phyloP scores from a whole-genome alignment of 37 sponge, comb jelly and placozoan species.

The Amphimedon queenslandica region DNA sequence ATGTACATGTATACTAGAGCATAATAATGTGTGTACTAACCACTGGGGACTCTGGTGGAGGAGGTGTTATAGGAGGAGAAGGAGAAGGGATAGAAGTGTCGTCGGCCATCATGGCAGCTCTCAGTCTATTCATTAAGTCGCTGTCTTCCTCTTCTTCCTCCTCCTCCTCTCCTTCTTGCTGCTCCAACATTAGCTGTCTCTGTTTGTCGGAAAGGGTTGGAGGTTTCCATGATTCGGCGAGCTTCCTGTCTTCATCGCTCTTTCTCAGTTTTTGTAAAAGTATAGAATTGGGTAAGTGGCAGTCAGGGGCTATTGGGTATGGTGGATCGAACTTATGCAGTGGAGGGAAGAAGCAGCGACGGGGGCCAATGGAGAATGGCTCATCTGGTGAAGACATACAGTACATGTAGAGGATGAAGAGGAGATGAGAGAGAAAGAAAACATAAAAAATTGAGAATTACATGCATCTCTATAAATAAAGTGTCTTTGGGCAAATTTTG shows the following conservation, averaged over 20 bases:
- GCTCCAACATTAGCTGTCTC: constrained; percentile 27
- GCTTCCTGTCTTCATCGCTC: constrained; percentile 38
- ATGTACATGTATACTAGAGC: too few relatives aligned
- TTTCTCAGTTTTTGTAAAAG: constrained; percentile 47
- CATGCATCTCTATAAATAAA: too few relatives aligned
- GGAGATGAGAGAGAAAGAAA: too few relatives aligned
- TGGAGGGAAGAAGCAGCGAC: constrained; percentile 63
- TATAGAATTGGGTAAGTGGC: constrained; percentile 73
- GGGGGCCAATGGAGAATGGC: constrained; percentile 34
- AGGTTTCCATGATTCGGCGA: constrained; percentile 58
- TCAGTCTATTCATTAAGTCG: constrained; percentile 47
- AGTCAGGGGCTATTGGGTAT: constrained; percentile 72
- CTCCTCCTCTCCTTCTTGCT: constrained; percentile 36
- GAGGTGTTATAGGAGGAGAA: constrained; percentile 54
- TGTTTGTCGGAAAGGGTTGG: constrained; percentile 37
- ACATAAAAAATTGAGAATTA: too few relatives aligned
- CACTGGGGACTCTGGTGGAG: constrained; percentile 57
- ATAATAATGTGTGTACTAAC: too few relatives aligned
- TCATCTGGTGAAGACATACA: constrained; percentile 8
- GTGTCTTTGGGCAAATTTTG: too few relatives aligned
- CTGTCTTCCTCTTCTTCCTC: constrained; percentile 25
- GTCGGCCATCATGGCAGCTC: constrained; percentile 41
- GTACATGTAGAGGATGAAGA: too few relatives aligned
- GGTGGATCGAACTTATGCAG: constrained; percentile 68
- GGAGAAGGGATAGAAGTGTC: constrained; percentile 32